A percentile compares a stretch with the other conserved stretches of the same genome.
phyloP scores from a whole-genome alignment of 2,797 vertebrate genomes.

The Hafferia zeledoni region DNA sequence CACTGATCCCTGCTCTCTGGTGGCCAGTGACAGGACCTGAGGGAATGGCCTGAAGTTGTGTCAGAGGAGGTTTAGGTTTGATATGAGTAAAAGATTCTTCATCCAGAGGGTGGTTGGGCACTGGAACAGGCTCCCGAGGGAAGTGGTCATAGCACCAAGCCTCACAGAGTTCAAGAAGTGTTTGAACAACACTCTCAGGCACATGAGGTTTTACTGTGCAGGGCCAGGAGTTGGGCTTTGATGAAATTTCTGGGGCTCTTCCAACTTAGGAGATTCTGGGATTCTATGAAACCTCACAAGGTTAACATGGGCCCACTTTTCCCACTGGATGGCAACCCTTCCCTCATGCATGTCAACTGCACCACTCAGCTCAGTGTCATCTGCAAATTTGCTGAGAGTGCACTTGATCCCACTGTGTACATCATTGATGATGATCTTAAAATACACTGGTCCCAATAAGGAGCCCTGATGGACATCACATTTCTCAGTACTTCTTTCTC shows the following conservation, averaged over 20 bases:
- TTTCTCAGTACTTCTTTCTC: not conserved
- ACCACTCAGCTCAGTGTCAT: not conserved
- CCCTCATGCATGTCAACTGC: not conserved
- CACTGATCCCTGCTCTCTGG: not conserved
- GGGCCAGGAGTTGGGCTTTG: not conserved
- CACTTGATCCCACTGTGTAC: not conserved
- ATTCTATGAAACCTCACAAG: not conserved
- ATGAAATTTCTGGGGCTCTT: not conserved
- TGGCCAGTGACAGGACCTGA: not conserved
- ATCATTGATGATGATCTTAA: not conserved
- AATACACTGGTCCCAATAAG: fast-evolving
- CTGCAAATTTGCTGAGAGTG: not conserved
- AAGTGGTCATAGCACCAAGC: not conserved
- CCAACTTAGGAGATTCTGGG: not conserved
- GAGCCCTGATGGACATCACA: not conserved
- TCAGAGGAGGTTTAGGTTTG: not conserved
- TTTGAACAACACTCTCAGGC: not conserved
- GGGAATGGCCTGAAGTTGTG: not conserved
- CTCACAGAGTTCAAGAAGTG: not conserved
- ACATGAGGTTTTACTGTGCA: not conserved
- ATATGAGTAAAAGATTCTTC: not conserved
- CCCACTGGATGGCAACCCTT: fast-evolving
- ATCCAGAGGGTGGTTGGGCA: not conserved
- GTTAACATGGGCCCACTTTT: not conserved
- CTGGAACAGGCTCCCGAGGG: no score